Evolutionary conservation across 2,113 vertebrate genomes (phyloP), one percentile per base, ranked within the genome.

Genomic region (Morone saxatilis): DNA sequence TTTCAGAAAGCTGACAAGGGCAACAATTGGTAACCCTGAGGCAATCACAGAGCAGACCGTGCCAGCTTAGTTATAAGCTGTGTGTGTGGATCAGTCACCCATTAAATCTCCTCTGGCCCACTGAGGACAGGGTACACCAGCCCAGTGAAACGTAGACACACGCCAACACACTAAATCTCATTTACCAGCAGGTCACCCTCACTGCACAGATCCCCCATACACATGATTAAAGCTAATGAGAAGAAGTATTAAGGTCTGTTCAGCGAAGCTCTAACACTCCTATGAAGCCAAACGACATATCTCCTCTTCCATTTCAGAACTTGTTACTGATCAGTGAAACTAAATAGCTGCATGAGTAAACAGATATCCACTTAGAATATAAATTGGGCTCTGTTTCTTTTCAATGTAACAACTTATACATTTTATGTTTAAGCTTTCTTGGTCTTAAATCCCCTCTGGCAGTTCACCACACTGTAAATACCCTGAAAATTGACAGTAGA

Each of bases 161-260:
- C 62, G 59, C 8, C 14, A 51, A 61, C 71, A 25, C 51, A 65
- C 20, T 56, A 56, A 76, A 83, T 71, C 78, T 86, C 48, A 86
- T 88, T 88, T 91, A 81, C 86, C 86, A 88, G 88, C 53, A 84
- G 83, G 78, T 76, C 59, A 31, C 68, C 62, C 17, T 80, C 47
- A 38, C 51, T 70, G 81, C 71, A 43, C 41, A 22, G 86, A 63
- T 75, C 65, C 62, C 41, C 63, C 54, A 36, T 66, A 65, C 56
- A 72, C 85, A 59, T 66, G 71, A 88, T 75, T 85, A 74, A 84
- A 80, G 76, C 38, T 84, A 85, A 88, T 86, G 70, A 86, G 75
- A 76, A 59, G 51, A 62, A 80, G 25, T 66, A 69, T 74, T 43
- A 19, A 25, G 13, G 36, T 67, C 68, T 67, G 40, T 65, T 81